phyloP scores from a whole-genome alignment of 2,797 vertebrate species.

The Pristis pectinata region DNA sequence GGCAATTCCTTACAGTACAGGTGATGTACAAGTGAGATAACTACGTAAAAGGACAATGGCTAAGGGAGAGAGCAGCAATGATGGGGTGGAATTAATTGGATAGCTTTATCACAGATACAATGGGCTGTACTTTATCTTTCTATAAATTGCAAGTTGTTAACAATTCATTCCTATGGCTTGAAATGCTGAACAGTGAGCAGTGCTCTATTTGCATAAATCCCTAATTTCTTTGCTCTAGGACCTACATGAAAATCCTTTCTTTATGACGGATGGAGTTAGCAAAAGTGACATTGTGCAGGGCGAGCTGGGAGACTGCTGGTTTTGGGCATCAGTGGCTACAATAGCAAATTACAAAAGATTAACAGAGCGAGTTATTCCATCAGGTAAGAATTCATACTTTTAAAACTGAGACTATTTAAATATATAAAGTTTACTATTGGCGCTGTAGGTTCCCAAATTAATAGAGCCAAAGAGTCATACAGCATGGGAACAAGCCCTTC shows the following conservation, averaged over 20 bases:
- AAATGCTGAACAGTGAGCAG: not conserved
- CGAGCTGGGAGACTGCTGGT: conserved; percentile 39
- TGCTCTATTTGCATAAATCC: not conserved
- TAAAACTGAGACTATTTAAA: not conserved
- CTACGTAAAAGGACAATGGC: not conserved
- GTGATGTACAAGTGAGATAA: not conserved
- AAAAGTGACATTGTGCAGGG: conserved; percentile 38
- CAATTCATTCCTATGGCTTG: not conserved
- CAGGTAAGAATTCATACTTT: conserved; percentile 3
- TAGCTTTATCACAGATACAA: not conserved
- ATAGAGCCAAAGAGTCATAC: not conserved
- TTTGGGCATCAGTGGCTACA: conserved; percentile 38
- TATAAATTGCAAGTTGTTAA: not conserved
- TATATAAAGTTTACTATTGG: not conserved
- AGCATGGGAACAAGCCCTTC: no score
- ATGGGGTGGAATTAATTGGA: not conserved
- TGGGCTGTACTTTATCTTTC: not conserved
- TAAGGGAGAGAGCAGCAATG: not conserved
- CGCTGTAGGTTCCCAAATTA: not conserved
- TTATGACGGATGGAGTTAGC: conserved; percentile 37
- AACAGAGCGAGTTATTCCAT: conserved; percentile 29
- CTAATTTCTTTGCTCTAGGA: conserved; percentile 26
- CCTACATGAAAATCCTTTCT: conserved; percentile 24
- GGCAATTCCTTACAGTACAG: not conserved
- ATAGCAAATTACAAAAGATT: conserved; percentile 32